Evolutionary conservation across 2,797 vertebrate species (phyloP).

Genomic region (Chaunax sp.): DNA sequence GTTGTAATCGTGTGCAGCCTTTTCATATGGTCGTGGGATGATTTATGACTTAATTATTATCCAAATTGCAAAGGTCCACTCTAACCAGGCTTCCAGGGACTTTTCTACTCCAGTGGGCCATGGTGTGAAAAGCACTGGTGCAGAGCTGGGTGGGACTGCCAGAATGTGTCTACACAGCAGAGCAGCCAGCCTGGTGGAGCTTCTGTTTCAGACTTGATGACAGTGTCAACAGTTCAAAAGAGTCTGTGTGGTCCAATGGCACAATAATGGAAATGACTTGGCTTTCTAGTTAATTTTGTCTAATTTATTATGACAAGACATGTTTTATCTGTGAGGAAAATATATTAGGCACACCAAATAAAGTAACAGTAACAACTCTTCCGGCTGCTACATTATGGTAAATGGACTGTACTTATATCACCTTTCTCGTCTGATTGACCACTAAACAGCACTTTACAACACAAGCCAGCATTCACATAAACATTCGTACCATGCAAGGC

Average conservation of each 20-base stretch:
- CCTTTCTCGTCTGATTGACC: no score
- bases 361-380: no score
- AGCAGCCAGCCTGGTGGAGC: conserved; percentile 43
- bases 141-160: conserved; percentile 50
- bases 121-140: conserved; percentile 68
- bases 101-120: conserved; percentile 65
- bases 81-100: conserved; percentile 70
- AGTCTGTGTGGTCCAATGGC: conserved; percentile 1
- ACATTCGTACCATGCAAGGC: no score
- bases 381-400: no score
- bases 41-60: conserved; percentile 87
- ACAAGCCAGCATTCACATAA: no score
- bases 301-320: no score
- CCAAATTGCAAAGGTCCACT: conserved; percentile 75
- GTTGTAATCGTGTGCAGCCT: conserved; percentile 63
- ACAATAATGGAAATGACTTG: background rate
- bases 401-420: no score
- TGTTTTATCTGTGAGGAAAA: no score
- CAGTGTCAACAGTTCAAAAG: conserved; percentile 16
- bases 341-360: no score
- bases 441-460: no score
- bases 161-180: conserved; percentile 49
- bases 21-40: conserved; percentile 74
- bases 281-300: background rate
- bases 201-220: conserved; percentile 49